Conservation (phyloP, 2,797 vertebrate genomes). For the Orestias chungarensis region DNA sequence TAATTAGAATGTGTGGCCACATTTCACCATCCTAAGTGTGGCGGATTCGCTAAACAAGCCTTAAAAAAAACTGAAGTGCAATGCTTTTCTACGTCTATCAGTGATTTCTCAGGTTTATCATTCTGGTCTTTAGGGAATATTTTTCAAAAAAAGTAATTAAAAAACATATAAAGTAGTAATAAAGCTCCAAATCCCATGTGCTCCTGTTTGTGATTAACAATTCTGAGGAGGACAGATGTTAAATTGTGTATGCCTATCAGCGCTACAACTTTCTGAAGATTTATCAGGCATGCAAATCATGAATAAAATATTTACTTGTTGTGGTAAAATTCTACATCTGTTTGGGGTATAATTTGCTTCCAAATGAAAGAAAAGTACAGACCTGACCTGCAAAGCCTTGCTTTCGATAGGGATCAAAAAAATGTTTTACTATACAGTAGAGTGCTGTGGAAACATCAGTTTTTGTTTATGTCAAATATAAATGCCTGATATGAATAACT, state of each 20-base stretch:
- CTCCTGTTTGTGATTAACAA: slow-evolving; percentile 77
- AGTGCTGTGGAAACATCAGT: background rate
- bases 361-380: slow-evolving; percentile 65
- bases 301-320: slow-evolving; percentile 86
- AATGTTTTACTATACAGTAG: background rate
- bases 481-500: background rate
- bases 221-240: slow-evolving; percentile 84
- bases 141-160: slow-evolving; percentile 76
- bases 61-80: slow-evolving; percentile 22
- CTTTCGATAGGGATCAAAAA: slow-evolving; percentile 12
- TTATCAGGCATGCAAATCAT: slow-evolving; percentile 86
- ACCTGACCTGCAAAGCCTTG: slow-evolving; percentile 59
- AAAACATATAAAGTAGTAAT: slow-evolving; percentile 72
- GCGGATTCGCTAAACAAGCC: slow-evolving; percentile 10
- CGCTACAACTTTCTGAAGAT: slow-evolving; percentile 82
- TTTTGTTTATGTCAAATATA: background rate
- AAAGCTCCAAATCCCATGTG: slow-evolving; percentile 76
- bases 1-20: slow-evolving; percentile 65
- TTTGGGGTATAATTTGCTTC: slow-evolving; percentile 74
- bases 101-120: slow-evolving; percentile 49
- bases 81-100: slow-evolving; percentile 15
- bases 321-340: slow-evolving; percentile 82
- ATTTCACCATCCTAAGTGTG: slow-evolving; percentile 41
- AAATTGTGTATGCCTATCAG: slow-evolving; percentile 86
- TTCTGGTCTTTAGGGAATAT: slow-evolving; percentile 50